phyloP scores from a whole-genome alignment of 2,113 vertebrate species.

The Pluvianellus socialis region DNA sequence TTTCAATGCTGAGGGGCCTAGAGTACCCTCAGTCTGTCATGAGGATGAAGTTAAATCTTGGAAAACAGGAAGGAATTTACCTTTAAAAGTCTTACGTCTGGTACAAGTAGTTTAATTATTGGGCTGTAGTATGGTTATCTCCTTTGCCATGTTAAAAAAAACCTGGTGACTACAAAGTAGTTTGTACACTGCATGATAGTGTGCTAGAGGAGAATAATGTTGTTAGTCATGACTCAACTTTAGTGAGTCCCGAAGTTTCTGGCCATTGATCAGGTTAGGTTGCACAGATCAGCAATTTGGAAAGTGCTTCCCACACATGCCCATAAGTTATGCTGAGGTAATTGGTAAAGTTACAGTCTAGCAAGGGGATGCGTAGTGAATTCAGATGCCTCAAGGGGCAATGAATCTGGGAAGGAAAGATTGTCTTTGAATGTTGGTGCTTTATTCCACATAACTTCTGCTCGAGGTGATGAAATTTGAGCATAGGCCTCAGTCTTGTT shows the following conservation, averaged over 20 bases:
- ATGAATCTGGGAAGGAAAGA: not conserved
- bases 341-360: not conserved
- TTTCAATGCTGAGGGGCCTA: not conserved
- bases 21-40: not conserved
- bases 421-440: not conserved
- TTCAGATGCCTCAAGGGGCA: not conserved
- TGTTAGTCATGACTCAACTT: not conserved
- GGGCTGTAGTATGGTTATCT: not conserved
- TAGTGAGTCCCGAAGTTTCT: not conserved
- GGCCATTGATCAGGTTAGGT: not conserved
- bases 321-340: not conserved
- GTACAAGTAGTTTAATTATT: not conserved
- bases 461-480: not conserved
- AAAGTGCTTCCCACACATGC: not conserved
- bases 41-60: not conserved
- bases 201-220: not conserved
- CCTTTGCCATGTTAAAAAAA: not conserved
- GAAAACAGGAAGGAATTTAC: not conserved
- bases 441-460: not conserved
- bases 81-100: not conserved
- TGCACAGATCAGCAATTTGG: not conserved
- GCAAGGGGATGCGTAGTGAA: rapidly evolving
- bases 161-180: not conserved
- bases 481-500: not conserved
- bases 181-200: not conserved